Percentiles rank a stretch among this genome's conserved stretches.
Evolutionary conservation across 1,140 invertebrate species (phyloP).

Genomic region (Heliconius himera): DNA sequence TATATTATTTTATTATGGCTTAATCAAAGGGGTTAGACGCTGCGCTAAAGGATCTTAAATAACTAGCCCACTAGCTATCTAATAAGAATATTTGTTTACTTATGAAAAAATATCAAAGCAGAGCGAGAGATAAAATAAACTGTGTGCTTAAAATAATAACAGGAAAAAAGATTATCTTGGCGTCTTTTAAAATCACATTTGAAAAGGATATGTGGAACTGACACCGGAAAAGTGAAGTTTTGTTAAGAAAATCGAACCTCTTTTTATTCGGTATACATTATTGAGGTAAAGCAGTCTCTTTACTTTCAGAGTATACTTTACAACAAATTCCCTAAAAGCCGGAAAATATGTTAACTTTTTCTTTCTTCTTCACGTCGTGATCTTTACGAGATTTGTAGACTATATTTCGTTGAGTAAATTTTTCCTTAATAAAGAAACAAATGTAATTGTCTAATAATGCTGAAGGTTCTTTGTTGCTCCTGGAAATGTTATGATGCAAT

Average conservation of each 20-base stretch:
- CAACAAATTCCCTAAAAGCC: slow-evolving; percentile 26
- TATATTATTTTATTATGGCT: no score
- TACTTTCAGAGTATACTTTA: slow-evolving; percentile 12
- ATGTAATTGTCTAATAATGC: slow-evolving; percentile 15
- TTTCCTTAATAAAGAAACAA: slow-evolving; percentile 17
- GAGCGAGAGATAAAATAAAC: no score
- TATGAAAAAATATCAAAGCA: no score
- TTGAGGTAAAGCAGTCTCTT: slow-evolving; percentile 9
- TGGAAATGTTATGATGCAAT: slow-evolving; percentile 15
- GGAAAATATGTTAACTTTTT: slow-evolving; percentile 28
- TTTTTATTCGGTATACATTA: slow-evolving; percentile 8
- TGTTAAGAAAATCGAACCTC: slow-evolving; percentile 4
- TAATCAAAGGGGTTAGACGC: no score
- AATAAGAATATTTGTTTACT: no score
- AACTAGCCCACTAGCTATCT: no score
- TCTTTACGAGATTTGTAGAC: slow-evolving; percentile 22
- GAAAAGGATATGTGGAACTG: slow-evolving; percentile 3
- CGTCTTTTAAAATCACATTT: not conserved
- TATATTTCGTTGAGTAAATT: slow-evolving; percentile 17
- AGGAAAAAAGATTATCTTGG: not conserved
- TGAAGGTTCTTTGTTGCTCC: not conserved
- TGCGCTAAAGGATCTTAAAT: no score
- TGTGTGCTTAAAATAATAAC: not conserved
- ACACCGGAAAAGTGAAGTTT: slow-evolving; percentile 3
- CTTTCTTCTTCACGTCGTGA: slow-evolving; percentile 17